These are phyloP conservation scores for Ascidia mentula DNA, from an alignment of 23 tunicate genomes.

Conservation along the genomic window DNA sequence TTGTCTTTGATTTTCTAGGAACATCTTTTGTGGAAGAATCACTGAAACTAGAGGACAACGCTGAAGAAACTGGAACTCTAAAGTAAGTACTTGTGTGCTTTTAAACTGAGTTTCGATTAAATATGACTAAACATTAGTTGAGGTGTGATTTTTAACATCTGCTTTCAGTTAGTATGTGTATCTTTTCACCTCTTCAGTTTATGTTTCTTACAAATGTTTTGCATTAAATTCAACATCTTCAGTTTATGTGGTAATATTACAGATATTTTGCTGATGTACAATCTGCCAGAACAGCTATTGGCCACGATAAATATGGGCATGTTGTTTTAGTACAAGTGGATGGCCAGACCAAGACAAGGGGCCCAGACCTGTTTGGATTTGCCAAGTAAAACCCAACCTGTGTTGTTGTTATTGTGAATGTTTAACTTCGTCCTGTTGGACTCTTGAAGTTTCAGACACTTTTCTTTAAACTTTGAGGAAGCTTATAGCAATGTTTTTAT, in stretches of 20 bases:
- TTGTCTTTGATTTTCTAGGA: slow-evolving; percentile 18
- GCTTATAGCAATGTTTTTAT: too few species aligned
- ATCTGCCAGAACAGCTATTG: slow-evolving; percentile 87
- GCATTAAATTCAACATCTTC: neutral
- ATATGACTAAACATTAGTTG: too few species aligned
- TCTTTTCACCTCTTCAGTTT: too few species aligned
- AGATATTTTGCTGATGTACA: slow-evolving; percentile 65
- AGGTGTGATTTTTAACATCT: too few species aligned
- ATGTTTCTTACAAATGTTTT: too few species aligned
- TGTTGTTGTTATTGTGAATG: too few species aligned
- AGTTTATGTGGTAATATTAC: neutral
- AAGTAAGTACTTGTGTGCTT: slow-evolving; percentile 26
- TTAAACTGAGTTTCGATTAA: too few species aligned
- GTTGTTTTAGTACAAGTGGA: slow-evolving; percentile 78
- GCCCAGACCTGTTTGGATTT: slow-evolving; percentile 50
- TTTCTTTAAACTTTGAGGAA: too few species aligned
- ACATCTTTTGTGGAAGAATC: slow-evolving; percentile 70
- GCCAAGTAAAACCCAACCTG: slow-evolving; percentile 33
- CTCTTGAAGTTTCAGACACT: too few species aligned
- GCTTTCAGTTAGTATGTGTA: neutral
- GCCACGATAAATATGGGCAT: slow-evolving; percentile 68
- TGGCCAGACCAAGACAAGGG: slow-evolving; percentile 73
- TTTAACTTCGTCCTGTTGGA: too few species aligned
- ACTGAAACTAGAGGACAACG: slow-evolving; percentile 38
- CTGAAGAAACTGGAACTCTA: slow-evolving; percentile 66